Evolutionary conservation across 2,113 vertebrate species (phyloP), one percentile per base, ranked within the genome.

Genomic region (Calonectris borealis): DNA sequence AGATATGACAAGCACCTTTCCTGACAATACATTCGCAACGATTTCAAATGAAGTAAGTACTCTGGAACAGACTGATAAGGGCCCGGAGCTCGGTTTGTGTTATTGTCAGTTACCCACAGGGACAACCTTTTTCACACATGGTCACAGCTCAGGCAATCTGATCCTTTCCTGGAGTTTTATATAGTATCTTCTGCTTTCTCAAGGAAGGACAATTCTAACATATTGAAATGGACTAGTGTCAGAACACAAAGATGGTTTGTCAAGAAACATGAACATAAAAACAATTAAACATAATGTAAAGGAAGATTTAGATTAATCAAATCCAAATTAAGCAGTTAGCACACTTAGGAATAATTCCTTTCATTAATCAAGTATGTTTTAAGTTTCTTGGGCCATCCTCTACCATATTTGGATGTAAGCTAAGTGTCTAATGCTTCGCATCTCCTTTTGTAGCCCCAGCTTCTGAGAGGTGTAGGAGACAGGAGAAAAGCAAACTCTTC

Each of bases 51-150:
- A 89, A 85, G 61, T 48, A 95, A 95, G 91, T 86, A 76, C 52
- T 84, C 94, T 94, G 93, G 61, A 93, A 89, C n/a, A 79, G 55
- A 27, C 42, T 68, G 86, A 95, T 92, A 94, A 91, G 65, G 18
- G 40, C 38, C 55, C 71, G 65, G 85, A 34, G 52, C 70, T 75
- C 25, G 0, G 22, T 75, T 86, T 93, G 12, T 64, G n/a, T 73
- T 86, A 60, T 11, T 93, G 69, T 72, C 72, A 73, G 44, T 8
- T 55, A 93, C 40, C n/a, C 48, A 72, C 2, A 72, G 73, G 27
- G 49, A 95, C 48, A 81, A 87, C 7, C n/a, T 72, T 73, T 81
- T 78, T 52, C 66, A 92, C 55, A 78, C 3, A 16, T 0, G 3
- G 54, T 51, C 89, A 82, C 46, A 79, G 66, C 54, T 36, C 40